These are phyloP conservation scores for Chitala chitala DNA, from an alignment of 2,113 vertebrate genomes.

Conservation along the genomic window DNA sequence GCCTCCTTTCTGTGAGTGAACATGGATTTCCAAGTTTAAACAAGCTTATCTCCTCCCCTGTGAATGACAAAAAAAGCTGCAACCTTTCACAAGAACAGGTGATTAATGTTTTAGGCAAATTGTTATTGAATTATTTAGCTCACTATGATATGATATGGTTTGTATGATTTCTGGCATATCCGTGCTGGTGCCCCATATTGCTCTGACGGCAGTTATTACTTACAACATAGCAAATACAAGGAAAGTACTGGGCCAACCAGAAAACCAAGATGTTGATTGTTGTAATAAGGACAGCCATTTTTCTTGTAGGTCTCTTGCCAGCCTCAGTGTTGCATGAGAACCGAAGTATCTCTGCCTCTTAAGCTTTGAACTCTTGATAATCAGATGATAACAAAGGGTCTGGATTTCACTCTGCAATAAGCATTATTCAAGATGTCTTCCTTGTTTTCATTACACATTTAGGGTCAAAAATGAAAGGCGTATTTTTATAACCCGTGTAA, in stretches of 20 bases:
- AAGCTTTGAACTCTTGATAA: not conserved
- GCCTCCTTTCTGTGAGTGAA: not conserved
- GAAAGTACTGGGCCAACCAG: not conserved
- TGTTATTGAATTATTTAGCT: not conserved
- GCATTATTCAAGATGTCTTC: not conserved
- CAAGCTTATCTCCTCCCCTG: too few relatives aligned
- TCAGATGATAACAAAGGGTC: not conserved
- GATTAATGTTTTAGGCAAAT: too few relatives aligned
- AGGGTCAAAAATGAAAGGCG: not conserved
- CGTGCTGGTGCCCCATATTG: too few relatives aligned
- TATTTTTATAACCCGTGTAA: not conserved
- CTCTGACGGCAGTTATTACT: not conserved
- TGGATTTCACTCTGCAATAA: too few relatives aligned
- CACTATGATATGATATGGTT: not conserved
- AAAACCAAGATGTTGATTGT: not conserved
- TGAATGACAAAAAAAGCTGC: too few relatives aligned
- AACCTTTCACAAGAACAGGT: too few relatives aligned
- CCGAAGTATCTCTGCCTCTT: not conserved
- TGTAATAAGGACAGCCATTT: not conserved
- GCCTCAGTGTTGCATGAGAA: not conserved
- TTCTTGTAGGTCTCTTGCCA: not conserved
- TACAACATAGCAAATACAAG: not conserved
- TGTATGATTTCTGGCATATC: conserved; percentile 1
- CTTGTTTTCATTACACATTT: not conserved
- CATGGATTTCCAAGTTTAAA: too few relatives aligned